These are phyloP conservation scores for Strigamia crassipes DNA, from an alignment of 2,888 invertebrate genomes.

Conservation along the genomic window DNA sequence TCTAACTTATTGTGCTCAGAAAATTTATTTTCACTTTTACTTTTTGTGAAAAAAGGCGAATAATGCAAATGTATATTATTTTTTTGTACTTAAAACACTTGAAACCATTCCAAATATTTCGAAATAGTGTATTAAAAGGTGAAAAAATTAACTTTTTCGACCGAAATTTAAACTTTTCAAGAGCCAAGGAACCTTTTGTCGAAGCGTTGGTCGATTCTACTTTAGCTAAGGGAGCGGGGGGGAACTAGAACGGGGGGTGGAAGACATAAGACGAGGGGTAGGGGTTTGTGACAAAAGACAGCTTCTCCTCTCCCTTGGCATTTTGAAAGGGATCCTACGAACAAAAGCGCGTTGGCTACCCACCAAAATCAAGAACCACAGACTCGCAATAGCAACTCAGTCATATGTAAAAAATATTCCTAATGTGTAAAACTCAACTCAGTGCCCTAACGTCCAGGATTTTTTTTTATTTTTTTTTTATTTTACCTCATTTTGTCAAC, in stretches of 20 bases:
- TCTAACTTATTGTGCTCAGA: constrained; percentile 27
- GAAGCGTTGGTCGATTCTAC: constrained; percentile 1
- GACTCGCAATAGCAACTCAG: constrained; percentile 26
- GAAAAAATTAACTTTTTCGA: neutral
- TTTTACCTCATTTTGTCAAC: neutral
- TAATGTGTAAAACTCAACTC: constrained; percentile 22
- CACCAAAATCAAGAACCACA: constrained; percentile 25
- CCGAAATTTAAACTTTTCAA: neutral
- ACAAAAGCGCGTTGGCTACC: constrained; percentile 22
- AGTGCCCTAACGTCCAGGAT: neutral
- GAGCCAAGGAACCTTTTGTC: neutral
- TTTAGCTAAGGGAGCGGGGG: neutral
- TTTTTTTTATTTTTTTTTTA: neutral
- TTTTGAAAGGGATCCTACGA: constrained; percentile 27
- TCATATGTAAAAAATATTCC: constrained; percentile 27
- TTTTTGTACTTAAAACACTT: neutral
- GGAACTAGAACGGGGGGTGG: constrained; percentile 11
- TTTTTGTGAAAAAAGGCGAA: neutral
- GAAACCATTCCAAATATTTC: neutral
- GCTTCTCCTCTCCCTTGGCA: constrained; percentile 26
- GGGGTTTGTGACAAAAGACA: constrained; percentile 23
- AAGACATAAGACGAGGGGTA: constrained; percentile 22
- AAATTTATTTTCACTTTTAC: neutral
- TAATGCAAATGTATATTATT: neutral
- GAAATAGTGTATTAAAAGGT: no score